These are phyloP conservation scores for Ophioderma brevispina DNA, from an alignment of 35 echinoderm and acorn worm genomes.

Conservation along the genomic window DNA sequence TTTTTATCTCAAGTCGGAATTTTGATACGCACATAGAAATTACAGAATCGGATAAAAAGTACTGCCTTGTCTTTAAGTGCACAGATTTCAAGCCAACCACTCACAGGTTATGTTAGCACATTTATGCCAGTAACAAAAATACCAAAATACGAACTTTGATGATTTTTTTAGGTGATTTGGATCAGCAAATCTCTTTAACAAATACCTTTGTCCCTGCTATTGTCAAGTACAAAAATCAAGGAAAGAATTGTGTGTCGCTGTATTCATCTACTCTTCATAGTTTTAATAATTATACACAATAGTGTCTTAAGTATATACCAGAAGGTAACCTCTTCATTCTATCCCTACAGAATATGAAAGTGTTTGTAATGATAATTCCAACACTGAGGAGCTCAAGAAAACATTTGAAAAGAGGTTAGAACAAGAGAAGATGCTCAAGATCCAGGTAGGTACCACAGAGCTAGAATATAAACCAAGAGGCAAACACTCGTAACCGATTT, in stretches of 20 bases:
- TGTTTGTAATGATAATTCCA: constrained; percentile 38
- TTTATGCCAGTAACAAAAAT: too few species aligned
- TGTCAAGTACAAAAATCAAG: background rate
- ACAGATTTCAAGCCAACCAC: too few species aligned
- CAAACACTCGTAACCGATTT: too few species aligned
- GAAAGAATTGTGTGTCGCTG: background rate
- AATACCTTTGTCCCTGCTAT: background rate
- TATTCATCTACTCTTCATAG: too few species aligned
- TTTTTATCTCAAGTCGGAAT: too few species aligned
- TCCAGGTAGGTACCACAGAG: too few species aligned
- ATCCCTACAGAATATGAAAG: constrained; percentile 46
- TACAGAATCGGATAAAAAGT: too few species aligned
- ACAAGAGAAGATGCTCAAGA: constrained; percentile 38
- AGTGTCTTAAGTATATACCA: background rate
- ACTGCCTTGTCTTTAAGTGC: too few species aligned
- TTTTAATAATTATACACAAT: background rate
- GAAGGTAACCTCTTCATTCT: constrained; percentile 34
- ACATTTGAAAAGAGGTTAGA: constrained; percentile 53
- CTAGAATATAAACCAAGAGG: too few species aligned
- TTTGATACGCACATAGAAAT: too few species aligned
- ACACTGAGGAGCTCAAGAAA: constrained; percentile 33
- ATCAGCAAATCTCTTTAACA: background rate
- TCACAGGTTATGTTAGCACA: too few species aligned
- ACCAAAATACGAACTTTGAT: too few species aligned
- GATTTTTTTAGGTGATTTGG: background rate